phyloP scores from a whole-genome alignment of 2,888 invertebrate genomes.

The Spodoptera exigua region DNA sequence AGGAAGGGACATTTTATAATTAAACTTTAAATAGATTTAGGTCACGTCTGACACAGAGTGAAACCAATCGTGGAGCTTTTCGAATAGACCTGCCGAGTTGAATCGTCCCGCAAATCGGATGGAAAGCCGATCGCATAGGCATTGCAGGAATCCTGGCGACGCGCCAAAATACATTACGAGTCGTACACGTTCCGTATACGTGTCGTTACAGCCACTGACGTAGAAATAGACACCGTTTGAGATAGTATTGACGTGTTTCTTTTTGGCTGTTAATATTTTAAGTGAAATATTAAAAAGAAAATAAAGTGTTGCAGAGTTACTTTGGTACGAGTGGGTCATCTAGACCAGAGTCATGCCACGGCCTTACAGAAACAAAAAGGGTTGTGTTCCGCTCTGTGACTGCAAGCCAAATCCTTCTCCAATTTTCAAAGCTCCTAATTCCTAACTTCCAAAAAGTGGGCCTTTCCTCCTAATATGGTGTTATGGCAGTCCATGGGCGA shows the following conservation, averaged over 20 bases:
- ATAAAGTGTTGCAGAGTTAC: too few species aligned
- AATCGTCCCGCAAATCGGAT: slow-evolving; percentile 65
- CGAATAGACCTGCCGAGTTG: slow-evolving; percentile 58
- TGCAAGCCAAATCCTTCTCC: too few species aligned
- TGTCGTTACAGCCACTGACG: slow-evolving; percentile 58
- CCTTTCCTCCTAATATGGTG: too few species aligned
- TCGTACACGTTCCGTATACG: slow-evolving; percentile 59
- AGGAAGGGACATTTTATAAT: slow-evolving; percentile 45
- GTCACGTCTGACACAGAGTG: slow-evolving; percentile 61
- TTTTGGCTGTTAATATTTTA: slow-evolving; percentile 18
- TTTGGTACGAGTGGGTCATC: too few species aligned
- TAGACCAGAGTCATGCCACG: too few species aligned
- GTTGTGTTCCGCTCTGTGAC: too few species aligned
- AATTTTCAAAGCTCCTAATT: too few species aligned
- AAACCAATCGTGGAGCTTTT: slow-evolving; percentile 66
- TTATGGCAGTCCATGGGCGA: too few species aligned
- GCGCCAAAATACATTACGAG: slow-evolving; percentile 68
- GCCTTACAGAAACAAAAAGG: too few species aligned
- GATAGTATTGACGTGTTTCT: slow-evolving; percentile 43
- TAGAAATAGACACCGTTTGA: slow-evolving; percentile 54
- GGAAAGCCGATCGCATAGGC: slow-evolving; percentile 67
- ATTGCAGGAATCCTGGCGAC: slow-evolving; percentile 62
- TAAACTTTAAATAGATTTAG: slow-evolving; percentile 53
- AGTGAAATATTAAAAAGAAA: neutral
- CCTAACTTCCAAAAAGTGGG: too few species aligned